Conservation (phyloP, 1,140 invertebrate species). For the Phymorhynchus buccinoides region DNA sequence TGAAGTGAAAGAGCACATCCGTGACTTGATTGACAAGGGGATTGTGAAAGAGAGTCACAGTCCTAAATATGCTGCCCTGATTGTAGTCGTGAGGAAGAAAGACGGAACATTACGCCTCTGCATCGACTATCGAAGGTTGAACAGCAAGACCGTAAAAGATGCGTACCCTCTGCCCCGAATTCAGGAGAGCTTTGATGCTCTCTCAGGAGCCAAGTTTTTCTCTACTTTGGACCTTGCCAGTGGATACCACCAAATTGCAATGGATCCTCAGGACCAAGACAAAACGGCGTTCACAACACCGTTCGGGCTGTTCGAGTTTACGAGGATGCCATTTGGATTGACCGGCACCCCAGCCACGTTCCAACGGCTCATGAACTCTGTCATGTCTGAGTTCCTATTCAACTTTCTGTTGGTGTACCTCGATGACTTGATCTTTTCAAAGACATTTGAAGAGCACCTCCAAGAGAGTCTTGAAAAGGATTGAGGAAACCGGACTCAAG, state of each 20-base stretch:
- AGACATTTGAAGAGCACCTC: slow-evolving; percentile 9
- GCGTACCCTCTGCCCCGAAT: slow-evolving; percentile 42
- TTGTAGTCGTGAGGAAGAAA: slow-evolving; percentile 3
- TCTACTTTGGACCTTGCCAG: slow-evolving; percentile 72
- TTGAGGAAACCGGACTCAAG: not conserved
- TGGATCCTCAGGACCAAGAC: slow-evolving; percentile 46
- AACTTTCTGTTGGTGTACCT: slow-evolving; percentile 14
- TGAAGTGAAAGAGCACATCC: slow-evolving; percentile 31
- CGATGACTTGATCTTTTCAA: slow-evolving; percentile 7
- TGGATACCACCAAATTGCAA: slow-evolving; percentile 74
- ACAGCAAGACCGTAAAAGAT: slow-evolving; percentile 42
- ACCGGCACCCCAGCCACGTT: slow-evolving; percentile 57
- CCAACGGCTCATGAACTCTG: slow-evolving; percentile 54
- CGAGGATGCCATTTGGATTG: slow-evolving; percentile 56
- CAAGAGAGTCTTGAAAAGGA: slow-evolving; percentile 51
- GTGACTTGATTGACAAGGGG: slow-evolving; percentile 29
- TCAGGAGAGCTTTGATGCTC: slow-evolving; percentile 52
- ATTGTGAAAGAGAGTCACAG: slow-evolving; percentile 38
- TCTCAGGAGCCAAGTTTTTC: slow-evolving; percentile 67
- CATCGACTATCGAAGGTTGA: slow-evolving; percentile 47
- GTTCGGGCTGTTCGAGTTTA: slow-evolving; percentile 46
- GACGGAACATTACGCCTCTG: slow-evolving; percentile 37
- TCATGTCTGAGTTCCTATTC: slow-evolving; percentile 7
- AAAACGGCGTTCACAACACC: slow-evolving; percentile 45
- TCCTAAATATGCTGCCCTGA: slow-evolving; percentile 52